These are phyloP conservation scores for Stichopus chloronotus DNA, from an alignment of 35 echinoderm and acorn worm genomes.

Conservation along the genomic window DNA sequence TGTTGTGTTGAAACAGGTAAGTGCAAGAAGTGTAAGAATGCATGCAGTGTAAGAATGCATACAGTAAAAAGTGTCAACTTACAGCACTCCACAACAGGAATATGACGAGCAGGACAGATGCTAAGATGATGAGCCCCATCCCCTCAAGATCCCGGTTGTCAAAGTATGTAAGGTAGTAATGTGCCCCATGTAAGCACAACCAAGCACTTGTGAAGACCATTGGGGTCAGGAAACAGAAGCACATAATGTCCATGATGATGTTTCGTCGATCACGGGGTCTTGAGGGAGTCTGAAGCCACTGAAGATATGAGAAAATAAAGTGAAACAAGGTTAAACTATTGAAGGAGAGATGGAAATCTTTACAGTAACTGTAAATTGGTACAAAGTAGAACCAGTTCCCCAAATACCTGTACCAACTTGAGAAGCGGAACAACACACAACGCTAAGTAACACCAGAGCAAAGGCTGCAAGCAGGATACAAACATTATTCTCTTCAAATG, in stretches of 20 bases:
- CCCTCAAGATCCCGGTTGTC: constrained; percentile 61
- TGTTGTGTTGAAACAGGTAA: too few relatives aligned
- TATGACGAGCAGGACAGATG: constrained; percentile 67
- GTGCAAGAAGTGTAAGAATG: neutral
- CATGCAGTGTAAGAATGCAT: neutral
- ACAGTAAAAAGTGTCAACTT: constrained; percentile 38
- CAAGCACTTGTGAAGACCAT: constrained; percentile 74
- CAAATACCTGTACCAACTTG: too few relatives aligned
- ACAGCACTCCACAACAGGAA: constrained; percentile 75
- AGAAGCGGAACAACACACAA: too few relatives aligned
- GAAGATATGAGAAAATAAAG: neutral
- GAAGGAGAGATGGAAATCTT: too few relatives aligned
- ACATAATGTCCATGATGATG: constrained; percentile 63
- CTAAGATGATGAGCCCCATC: constrained; percentile 67
- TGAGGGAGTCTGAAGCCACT: constrained; percentile 69
- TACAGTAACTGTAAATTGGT: too few relatives aligned
- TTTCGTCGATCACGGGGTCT: constrained; percentile 66
- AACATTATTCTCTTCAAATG: too few relatives aligned
- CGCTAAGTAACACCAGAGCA: too few relatives aligned
- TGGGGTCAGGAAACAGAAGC: constrained; percentile 68
- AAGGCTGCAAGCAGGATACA: too few relatives aligned
- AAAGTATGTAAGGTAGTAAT: constrained; percentile 68
- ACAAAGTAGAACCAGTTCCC: too few relatives aligned
- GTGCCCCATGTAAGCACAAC: constrained; percentile 81
- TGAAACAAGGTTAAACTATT: too few relatives aligned